Evolutionary conservation across 1,140 invertebrate species (phyloP), one percentile per base, ranked within the genome.

Genomic region (Scaptomyza pallida): DNA sequence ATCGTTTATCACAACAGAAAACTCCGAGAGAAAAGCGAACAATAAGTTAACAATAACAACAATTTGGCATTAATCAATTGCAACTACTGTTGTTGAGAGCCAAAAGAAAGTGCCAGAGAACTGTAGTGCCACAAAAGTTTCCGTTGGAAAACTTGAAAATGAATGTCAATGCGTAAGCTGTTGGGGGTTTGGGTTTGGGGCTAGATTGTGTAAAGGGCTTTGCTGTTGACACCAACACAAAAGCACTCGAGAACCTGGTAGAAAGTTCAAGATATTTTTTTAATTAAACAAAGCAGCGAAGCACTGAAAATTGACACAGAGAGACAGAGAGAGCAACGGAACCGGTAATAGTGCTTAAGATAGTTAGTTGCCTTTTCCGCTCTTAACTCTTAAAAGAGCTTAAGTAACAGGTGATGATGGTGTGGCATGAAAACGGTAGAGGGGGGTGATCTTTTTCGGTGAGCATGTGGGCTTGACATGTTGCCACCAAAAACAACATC

Each of bases 181-280:
- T n/a, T n/a, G n/a, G n/a, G 23, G 23, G 23, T 4, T 5, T 4
- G 23, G 23, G 5, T 26, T 26, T 26, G 4, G 23, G 23, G 23
- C 6, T 5, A 26, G 23, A 23, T 23, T 5, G n/a, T 23, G 35
- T 62, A 16, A 51, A 26, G 30, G 40, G 43, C 13, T 47, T 41
- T 61, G 55, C 17, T 17, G 47, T 55, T 45, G 48, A 61, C 57
- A 62, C 21, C 48, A 48, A 60, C 64, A 76, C 19, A 56, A 62
- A 67, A 64, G 43, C 62, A 64, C n/a, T 60, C 16, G n/a, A 21
- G 21, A 48, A 50, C 33, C 17, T 40, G 51, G 51, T 54, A 23
- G 61, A 85, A 86, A 86, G 64, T 86, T 86, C 19, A 61, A 65
- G 61, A 75, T 76, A 85, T 83, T 83, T 76, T 83, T 83, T 83